Percentiles rank a stretch among this genome's conserved stretches.
Conservation (phyloP, 2,888 invertebrate species). For the Pristionchus mayeri region DNA sequence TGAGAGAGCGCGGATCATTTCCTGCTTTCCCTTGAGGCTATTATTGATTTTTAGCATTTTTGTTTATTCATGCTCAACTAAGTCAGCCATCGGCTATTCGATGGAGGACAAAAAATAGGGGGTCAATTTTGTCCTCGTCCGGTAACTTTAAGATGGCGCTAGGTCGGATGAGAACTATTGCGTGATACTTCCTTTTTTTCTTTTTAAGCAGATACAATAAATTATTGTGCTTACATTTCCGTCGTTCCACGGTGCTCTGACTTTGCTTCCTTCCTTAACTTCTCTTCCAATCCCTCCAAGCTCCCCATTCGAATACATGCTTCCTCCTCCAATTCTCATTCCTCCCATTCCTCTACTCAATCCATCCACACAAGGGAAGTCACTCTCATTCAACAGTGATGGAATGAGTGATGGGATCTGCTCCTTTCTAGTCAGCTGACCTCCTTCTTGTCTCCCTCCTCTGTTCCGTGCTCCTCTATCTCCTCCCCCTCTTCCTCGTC, state of each 20-base stretch:
- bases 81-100: too few relatives aligned
- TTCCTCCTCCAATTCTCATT: constrained; percentile 44
- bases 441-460: not conserved
- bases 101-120: too few relatives aligned
- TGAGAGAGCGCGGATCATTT: too few relatives aligned
- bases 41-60: too few relatives aligned
- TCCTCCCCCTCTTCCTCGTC: not conserved
- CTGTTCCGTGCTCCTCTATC: not conserved
- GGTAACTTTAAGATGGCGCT: too few relatives aligned
- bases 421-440: not conserved
- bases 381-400: not conserved
- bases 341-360: constrained; percentile 25
- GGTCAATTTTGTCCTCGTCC: too few relatives aligned
- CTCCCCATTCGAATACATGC: not conserved
- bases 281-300: not conserved
- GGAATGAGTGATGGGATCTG: constrained; percentile 10
- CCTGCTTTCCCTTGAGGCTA: too few relatives aligned
- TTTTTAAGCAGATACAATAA: not conserved
- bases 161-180: too few relatives aligned
- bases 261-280: not conserved
- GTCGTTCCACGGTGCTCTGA: constrained; percentile 43
- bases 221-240: constrained; percentile 49
- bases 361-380: constrained; percentile 30
- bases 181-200: too few relatives aligned
- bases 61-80: too few relatives aligned